These are phyloP conservation scores for Chamaea fasciata DNA, from an alignment of 2,113 vertebrate species.

Conservation along the genomic window DNA sequence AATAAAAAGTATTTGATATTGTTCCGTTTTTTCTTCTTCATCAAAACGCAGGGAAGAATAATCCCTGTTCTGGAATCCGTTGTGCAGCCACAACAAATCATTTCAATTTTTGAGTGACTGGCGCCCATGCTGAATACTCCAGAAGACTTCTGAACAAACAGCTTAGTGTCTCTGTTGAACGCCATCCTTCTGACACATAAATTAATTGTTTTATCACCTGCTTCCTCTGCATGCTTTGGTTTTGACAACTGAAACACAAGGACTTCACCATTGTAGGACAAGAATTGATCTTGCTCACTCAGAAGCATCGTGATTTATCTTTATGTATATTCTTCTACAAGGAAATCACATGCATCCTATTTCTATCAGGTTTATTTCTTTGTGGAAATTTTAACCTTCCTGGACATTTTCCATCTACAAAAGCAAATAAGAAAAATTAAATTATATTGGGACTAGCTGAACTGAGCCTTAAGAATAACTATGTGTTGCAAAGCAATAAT, in stretches of 20 bases:
- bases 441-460: background rate
- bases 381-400: background rate
- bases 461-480: background rate
- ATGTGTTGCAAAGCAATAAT: accelerated
- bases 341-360: background rate
- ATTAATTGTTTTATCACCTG: background rate
- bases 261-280: conserved; percentile 80
- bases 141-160: conserved; percentile 73
- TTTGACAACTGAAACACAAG: conserved; percentile 74
- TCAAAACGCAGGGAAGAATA: conserved; percentile 76
- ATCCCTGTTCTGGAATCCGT: conserved; percentile 71
- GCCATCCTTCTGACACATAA: conserved; percentile 71
- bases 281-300: conserved; percentile 40
- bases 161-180: conserved; percentile 65
- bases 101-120: conserved; percentile 49
- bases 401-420: conserved; percentile 31
- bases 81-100: conserved; percentile 73
- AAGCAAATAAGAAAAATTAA: background rate
- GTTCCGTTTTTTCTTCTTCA: conserved; percentile 46
- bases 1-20: conserved; percentile 75
- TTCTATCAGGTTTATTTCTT: background rate
- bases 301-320: conserved; percentile 32
- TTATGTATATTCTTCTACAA: background rate
- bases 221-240: background rate
- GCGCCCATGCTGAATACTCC: conserved; percentile 55